Conservation (phyloP, 2,113 vertebrate genomes). For the Vulpes vulpes region DNA sequence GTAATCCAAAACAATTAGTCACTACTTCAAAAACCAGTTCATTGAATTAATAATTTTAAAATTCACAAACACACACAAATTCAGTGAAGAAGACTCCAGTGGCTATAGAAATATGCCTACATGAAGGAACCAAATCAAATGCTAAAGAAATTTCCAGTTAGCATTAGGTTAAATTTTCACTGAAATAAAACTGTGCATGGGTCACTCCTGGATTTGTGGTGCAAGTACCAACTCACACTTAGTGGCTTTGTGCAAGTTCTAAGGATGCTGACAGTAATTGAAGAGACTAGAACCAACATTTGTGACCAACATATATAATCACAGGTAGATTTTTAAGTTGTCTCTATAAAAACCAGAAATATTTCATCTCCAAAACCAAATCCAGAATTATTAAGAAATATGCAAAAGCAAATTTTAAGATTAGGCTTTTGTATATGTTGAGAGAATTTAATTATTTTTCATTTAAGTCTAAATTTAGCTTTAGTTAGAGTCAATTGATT, state of each 20-base stretch:
- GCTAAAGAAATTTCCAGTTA: background rate
- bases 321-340: background rate
- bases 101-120: background rate
- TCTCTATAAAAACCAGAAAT: background rate
- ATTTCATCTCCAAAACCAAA: slow-evolving; percentile 57
- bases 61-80: background rate
- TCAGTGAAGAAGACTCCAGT: background rate
- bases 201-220: background rate
- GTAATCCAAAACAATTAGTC: slow-evolving; percentile 16
- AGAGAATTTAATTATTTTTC: slow-evolving; percentile 34
- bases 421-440: slow-evolving; percentile 15
- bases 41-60: slow-evolving; percentile 44
- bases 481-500: slow-evolving; percentile 20
- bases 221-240: background rate
- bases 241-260: background rate
- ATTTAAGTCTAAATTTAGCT: slow-evolving; percentile 57
- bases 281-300: background rate
- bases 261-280: background rate
- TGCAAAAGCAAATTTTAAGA: slow-evolving; percentile 11
- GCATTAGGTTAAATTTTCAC: background rate
- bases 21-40: background rate
- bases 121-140: background rate
- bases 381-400: background rate
- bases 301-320: background rate
- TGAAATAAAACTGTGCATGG: background rate